phyloP scores from a whole-genome alignment of 2,113 vertebrate species.

The Labeo rohita region DNA sequence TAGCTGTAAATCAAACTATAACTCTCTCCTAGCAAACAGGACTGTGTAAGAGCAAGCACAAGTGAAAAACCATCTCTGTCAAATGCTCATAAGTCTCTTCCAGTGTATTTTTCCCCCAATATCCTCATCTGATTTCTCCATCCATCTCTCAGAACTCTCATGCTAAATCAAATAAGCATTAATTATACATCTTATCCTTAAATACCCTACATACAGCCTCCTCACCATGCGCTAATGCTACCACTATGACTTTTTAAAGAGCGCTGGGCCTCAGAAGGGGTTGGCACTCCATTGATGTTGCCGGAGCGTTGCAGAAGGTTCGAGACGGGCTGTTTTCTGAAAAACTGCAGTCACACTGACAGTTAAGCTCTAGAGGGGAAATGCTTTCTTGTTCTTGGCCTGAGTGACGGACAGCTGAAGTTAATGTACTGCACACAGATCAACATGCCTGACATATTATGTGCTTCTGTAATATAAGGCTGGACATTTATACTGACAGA shows the following conservation, averaged over 20 bases:
- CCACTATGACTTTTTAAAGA: conserved; percentile 41
- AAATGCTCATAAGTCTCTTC: not conserved
- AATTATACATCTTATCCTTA: conserved; percentile 10
- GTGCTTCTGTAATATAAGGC: not conserved
- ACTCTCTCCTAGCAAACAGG: not conserved
- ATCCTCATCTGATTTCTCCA: not conserved
- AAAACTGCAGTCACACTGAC: conserved; percentile 16
- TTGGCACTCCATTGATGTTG: not conserved
- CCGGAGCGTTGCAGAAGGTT: not conserved
- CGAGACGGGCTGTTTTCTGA: not conserved
- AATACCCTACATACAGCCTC: not conserved
- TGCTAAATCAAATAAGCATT: not conserved
- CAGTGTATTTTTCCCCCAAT: not conserved
- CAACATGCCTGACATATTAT: conserved; percentile 26
- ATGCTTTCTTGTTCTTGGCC: conserved; percentile 5
- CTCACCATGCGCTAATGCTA: not conserved
- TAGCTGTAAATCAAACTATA: not conserved
- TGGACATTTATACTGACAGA: conserved; percentile 44
- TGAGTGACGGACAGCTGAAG: conserved; percentile 26
- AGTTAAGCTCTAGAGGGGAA: conserved; percentile 37
- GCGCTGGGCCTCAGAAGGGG: not conserved
- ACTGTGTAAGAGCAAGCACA: not conserved
- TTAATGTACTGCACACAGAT: conserved; percentile 28
- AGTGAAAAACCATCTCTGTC: not conserved
- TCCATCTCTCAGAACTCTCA: not conserved